Conservation (phyloP, 2,113 vertebrate species). For the Chlamydotis undulata region DNA sequence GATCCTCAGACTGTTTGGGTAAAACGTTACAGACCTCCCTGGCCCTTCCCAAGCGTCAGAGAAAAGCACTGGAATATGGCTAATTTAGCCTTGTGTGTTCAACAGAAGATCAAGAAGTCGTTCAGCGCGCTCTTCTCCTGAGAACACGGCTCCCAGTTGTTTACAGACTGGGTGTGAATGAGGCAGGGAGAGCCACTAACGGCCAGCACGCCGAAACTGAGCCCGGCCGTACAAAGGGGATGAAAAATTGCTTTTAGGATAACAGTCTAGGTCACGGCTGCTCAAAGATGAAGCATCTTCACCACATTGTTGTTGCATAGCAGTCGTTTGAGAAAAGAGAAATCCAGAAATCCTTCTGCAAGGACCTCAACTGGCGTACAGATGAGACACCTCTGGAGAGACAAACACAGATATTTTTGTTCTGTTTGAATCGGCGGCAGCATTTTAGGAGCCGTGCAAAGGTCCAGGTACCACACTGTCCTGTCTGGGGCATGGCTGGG, state of each 20-base stretch:
- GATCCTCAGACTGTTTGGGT: neutral
- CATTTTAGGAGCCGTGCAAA: too few relatives aligned
- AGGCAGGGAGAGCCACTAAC: neutral
- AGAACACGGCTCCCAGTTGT: fast-evolving
- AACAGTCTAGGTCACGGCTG: neutral
- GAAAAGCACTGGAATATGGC: fast-evolving
- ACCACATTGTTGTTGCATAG: fast-evolving
- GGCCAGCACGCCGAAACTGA: fast-evolving
- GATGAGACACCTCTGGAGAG: neutral
- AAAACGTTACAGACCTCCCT: fast-evolving
- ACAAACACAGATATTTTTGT: neutral
- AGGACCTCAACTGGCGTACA: too few relatives aligned
- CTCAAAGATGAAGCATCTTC: neutral
- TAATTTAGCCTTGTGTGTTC: fast-evolving
- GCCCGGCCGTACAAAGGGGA: neutral
- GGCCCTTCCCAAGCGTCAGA: neutral
- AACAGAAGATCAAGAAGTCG: fast-evolving
- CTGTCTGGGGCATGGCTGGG: neutral
- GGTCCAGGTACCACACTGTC: fast-evolving
- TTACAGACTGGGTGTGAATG: fast-evolving
- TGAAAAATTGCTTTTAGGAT: neutral
- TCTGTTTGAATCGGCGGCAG: neutral
- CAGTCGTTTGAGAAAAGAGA: neutral
- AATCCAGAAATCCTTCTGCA: neutral
- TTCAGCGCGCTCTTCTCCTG: fast-evolving